These are phyloP conservation scores for Monarcha castaneiventris DNA, from an alignment of 2,113 vertebrate genomes.

Conservation along the genomic window DNA sequence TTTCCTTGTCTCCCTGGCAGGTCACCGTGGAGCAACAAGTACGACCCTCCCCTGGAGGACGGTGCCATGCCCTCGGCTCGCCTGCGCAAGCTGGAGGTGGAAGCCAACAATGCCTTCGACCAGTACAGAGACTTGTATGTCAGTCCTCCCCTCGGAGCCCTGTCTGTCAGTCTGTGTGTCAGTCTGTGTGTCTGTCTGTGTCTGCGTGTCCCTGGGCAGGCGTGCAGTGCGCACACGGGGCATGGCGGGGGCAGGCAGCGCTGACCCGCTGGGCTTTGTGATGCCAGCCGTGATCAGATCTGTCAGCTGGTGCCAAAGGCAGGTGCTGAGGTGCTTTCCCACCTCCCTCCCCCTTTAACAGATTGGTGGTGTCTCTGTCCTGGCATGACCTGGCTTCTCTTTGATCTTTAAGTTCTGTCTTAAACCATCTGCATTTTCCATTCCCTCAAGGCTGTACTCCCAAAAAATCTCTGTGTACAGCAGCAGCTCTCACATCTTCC, in stretches of 20 bases:
- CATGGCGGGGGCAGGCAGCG: not conserved
- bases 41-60: slow-evolving; percentile 96
- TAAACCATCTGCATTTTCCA: slow-evolving; percentile 5
- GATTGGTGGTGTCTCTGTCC: not conserved
- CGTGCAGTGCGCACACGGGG: accelerated
- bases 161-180: not conserved
- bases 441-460: not conserved
- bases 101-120: slow-evolving; percentile 99
- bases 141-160: slow-evolving; percentile 2
- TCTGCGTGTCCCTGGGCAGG: not conserved
- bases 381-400: slow-evolving; percentile 6
- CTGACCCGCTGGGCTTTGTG: not conserved
- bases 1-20: slow-evolving; percentile 63
- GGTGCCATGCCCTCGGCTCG: slow-evolving; percentile 97
- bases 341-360: not conserved
- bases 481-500: not conserved
- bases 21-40: slow-evolving; percentile 99
- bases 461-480: not conserved
- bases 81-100: slow-evolving; percentile 96
- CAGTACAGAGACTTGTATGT: slow-evolving; percentile 98
- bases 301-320: not conserved
- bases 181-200: not conserved
- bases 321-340: slow-evolving; percentile 24
- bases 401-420: not conserved
- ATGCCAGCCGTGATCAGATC: accelerated